Evolutionary conservation across 2,888 invertebrate genomes (phyloP).

Genomic region (Drosophila peninsularis): DNA sequence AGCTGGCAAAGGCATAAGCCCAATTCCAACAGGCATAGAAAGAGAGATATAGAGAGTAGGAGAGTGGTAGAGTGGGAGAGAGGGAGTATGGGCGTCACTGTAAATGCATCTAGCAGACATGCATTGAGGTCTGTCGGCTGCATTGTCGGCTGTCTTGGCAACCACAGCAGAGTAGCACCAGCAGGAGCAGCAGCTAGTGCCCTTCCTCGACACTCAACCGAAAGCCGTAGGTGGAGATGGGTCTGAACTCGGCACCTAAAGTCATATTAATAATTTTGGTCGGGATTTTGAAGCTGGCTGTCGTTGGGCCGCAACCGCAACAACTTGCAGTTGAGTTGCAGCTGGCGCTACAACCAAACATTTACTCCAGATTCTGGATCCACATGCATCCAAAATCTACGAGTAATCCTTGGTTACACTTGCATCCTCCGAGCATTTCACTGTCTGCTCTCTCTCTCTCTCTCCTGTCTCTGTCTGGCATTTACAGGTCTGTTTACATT

Average conservation of each 20-base stretch:
- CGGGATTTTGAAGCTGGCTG: conserved; percentile 59
- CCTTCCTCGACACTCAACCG: background rate
- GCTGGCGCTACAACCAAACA: conserved; percentile 31
- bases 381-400: conserved; percentile 10
- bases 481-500: conserved; percentile 53
- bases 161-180: conserved; percentile 34
- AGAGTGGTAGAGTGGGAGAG: background rate
- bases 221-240: conserved; percentile 20
- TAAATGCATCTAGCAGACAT: conserved; percentile 54
- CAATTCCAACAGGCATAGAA: conserved; percentile 3
- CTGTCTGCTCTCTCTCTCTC: background rate
- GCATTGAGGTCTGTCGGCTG: conserved; percentile 41
- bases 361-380: conserved; percentile 10
- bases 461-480: conserved; percentile 17
- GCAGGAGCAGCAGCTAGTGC: background rate
- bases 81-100: background rate
- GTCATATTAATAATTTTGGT: conserved; percentile 78
- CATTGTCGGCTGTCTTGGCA: conserved; percentile 65
- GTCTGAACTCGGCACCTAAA: conserved; percentile 62
- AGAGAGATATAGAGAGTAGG: background rate
- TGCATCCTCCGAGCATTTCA: conserved; percentile 1
- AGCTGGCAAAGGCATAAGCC: conserved; percentile 37
- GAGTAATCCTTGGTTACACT: conserved; percentile 33
- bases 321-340: conserved; percentile 51
- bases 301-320: conserved; percentile 49